Conservation (phyloP, 2,888 invertebrate genomes). For the Seira ritae region DNA sequence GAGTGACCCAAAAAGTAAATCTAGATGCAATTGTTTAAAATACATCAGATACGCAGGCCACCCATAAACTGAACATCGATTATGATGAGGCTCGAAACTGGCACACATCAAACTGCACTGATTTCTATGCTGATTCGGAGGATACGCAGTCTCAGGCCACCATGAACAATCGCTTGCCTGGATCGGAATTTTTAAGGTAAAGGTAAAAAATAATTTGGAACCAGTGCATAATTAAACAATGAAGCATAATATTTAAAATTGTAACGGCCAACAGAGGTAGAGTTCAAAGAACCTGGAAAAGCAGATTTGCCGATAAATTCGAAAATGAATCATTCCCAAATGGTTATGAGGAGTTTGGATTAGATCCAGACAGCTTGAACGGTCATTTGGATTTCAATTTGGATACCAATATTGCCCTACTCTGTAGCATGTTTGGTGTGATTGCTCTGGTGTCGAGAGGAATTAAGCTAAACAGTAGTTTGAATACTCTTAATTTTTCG, state of each 20-base stretch:
- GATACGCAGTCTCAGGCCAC: background rate
- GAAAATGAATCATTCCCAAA: too few relatives aligned
- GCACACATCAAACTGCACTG: slow-evolving; percentile 42
- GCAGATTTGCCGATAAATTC: slow-evolving; percentile 26
- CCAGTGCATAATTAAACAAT: too few relatives aligned
- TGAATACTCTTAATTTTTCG: too few relatives aligned
- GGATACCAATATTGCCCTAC: slow-evolving; percentile 12
- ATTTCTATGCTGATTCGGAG: slow-evolving; percentile 37
- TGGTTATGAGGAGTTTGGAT: background rate
- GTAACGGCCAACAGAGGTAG: slow-evolving; percentile 28
- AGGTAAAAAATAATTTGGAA: background rate
- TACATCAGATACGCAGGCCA: too few relatives aligned
- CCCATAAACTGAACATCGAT: background rate
- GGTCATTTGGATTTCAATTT: slow-evolving; percentile 11
- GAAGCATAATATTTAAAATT: background rate
- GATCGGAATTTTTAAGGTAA: slow-evolving; percentile 35
- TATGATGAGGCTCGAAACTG: slow-evolving; percentile 29
- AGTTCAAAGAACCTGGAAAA: slow-evolving; percentile 48
- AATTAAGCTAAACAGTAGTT: slow-evolving; percentile 4
- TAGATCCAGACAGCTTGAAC: slow-evolving; percentile 1
- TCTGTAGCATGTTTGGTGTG: slow-evolving; percentile 6
- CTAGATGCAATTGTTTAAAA: too few relatives aligned
- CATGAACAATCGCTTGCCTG: slow-evolving; percentile 24
- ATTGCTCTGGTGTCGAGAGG: background rate
- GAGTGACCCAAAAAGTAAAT: too few relatives aligned